Evolutionary conservation across 2,888 invertebrate species (phyloP), one percentile per base, ranked within the genome.

Genomic region (Xanthostigma xanthostigma): DNA sequence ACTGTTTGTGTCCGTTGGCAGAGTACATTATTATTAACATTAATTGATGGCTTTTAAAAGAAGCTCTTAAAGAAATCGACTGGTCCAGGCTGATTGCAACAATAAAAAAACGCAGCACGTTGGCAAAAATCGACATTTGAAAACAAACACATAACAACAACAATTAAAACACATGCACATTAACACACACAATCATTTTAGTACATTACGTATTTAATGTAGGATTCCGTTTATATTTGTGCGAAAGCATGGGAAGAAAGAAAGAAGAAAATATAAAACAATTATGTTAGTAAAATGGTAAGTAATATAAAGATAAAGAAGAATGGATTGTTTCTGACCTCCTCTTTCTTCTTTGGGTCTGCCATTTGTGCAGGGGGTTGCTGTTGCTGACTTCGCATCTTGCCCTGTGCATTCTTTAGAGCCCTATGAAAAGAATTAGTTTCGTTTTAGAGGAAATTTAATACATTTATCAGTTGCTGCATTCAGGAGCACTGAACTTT

Each of bases 11-110:
- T 55, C 53, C 53, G 37, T 11, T 45, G n/a, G 14, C 36, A 14
- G 45, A 27, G 6, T 27, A 27, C 5, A 3, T 27, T 27, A 27
- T 27, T 55, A 49, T 54, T 49, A 53, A 52, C 54, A 53, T 51
- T 54, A 54, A 50, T 54, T 51, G 49, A 49, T 53, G 53, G 54
- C 53, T 53, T 56, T 86, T 89, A 90, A 81, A 90, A 90, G 78
- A 90, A 88, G 81, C 89, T 89, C 80, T 90, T 90, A 72, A 90
- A 81, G 81, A 90, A 90, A 75, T 88, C 88, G 72, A 89, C 87
- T 69, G 90, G 87, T 71, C 89, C 89, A 75, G 89, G 87, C 89
- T 90, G 60, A 45, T 51, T 27, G 27, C 27, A 27, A 27, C 27
- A 27, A 27, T 27, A 27, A 27, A 27, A 51, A 27, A 27, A 44